Percentiles rank a stretch among this genome's conserved stretches.
Conservation (phyloP, 2,797 vertebrate species). For the Myotis vivesi region DNA sequence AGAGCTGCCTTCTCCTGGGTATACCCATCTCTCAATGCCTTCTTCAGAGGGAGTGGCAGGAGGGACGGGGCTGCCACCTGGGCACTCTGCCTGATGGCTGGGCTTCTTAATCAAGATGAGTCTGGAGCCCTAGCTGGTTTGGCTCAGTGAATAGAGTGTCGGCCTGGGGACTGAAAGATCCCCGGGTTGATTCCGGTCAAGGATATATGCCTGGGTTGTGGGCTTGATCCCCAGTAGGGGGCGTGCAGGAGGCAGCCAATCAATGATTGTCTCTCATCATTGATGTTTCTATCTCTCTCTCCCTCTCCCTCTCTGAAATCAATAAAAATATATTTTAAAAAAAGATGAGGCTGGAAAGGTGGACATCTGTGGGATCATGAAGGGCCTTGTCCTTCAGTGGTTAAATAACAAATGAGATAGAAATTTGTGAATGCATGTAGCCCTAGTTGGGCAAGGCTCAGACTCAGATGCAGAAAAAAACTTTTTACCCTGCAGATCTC, state of each 20-base stretch:
- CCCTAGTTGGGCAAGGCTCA: neutral
- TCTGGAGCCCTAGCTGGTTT: neutral
- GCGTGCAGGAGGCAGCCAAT: no score
- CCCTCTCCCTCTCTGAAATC: no score
- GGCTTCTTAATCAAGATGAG: neutral
- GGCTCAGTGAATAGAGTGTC: no score
- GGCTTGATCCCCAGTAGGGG: no score
- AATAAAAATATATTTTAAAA: no score
- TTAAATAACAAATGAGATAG: neutral
- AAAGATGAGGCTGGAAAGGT: neutral
- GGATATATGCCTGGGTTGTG: no score
- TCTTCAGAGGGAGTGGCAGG: neutral
- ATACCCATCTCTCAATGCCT: neutral
- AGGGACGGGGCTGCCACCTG: neutral
- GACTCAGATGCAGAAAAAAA: neutral
- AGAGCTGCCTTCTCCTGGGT: neutral
- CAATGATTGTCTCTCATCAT: no score
- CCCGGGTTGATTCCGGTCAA: no score
- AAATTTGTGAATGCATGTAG: neutral
- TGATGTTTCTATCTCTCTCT: no score
- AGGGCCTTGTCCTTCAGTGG: neutral
- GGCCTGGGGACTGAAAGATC: no score
- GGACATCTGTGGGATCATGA: neutral
- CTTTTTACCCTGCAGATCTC: neutral
- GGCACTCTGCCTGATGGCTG: neutral